These are phyloP conservation scores for Neolamprologus kungweensis DNA, from an alignment of 2,113 vertebrate species.

Conservation along the genomic window DNA sequence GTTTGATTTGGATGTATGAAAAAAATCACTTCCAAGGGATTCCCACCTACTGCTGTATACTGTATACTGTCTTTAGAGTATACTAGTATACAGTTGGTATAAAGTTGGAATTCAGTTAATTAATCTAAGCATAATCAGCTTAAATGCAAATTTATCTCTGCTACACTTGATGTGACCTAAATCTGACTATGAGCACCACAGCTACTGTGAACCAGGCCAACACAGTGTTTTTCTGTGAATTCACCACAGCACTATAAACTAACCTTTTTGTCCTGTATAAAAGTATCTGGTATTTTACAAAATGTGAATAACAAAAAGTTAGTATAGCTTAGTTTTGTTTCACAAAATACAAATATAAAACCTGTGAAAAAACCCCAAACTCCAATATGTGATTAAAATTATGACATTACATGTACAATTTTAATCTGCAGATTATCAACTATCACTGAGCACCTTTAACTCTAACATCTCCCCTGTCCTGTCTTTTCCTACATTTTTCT, in stretches of 20 bases:
- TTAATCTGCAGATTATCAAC: neutral
- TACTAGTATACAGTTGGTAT: neutral
- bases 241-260: neutral
- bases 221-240: neutral
- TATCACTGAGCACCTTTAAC: neutral
- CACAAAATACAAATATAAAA: neutral
- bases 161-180: neutral
- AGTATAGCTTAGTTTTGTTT: neutral
- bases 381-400: neutral
- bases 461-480: neutral
- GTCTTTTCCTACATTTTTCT: neutral
- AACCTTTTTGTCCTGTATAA: neutral
- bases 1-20: too few relatives aligned
- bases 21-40: too few relatives aligned
- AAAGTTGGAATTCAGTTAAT: neutral
- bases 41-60: too few relatives aligned
- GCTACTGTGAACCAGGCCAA: neutral
- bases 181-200: neutral
- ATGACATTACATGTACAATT: neutral
- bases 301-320: neutral
- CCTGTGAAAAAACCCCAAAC: accelerated
- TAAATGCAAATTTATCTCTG: neutral
- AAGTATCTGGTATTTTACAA: neutral
- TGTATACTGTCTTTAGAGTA: too few relatives aligned
- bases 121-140: neutral